Base-by-base conservation (phyloP, 2,113 vertebrate species). In the Poeciliopsis retropinna region DNA sequence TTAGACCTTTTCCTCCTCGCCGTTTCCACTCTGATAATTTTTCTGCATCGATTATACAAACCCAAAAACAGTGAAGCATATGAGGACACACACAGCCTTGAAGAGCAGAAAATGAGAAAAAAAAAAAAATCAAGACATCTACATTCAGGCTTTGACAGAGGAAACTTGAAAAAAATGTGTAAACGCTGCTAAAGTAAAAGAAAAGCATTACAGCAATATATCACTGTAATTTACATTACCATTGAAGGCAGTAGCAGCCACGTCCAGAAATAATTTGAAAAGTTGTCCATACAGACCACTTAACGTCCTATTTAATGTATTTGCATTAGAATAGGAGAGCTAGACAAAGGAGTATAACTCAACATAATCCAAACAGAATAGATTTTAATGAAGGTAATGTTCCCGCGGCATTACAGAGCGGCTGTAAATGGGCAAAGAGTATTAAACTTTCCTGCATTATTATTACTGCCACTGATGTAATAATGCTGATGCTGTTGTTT, bases 341-440 rank as follows among this genome's bases (percentile, higher is more conserved):
- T 17, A 15, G 71, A 75, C 47, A 13, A n/a, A 77, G 73, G 80
- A 84, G 81, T 67, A 78, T 64, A 57, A 70, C 47, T 44, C 30
- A 0, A 34, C 30, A 60, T 88, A 91, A 92, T 92, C 85, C 87
- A 88, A 88, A 90, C 81, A 77, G 80, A 79, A 95, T 92, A 88
- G 89, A 94, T 94, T 95, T 91, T 86, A 93, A 93, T 92, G 76
- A 88, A 88, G 81, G 88, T 91, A 93, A 94, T 92, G 91, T 83
- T 81, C 79, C 79, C 64, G 66, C 88, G 85, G n/a, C n/a, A n/a
- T 92, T 88, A 87, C 68, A 67, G 51, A 85, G 80, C 83, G 82
- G 74, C 76, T 64, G 54, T 14, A 81, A 92, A 85, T 81, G 79
- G 79, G 75, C 70, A 70, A 67, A 88, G 88, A 85, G 87, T 88